Evolutionary conservation across 2,797 vertebrate species (phyloP), one percentile per base, ranked within the genome.

Genomic region (Crypturellus tataupa): DNA sequence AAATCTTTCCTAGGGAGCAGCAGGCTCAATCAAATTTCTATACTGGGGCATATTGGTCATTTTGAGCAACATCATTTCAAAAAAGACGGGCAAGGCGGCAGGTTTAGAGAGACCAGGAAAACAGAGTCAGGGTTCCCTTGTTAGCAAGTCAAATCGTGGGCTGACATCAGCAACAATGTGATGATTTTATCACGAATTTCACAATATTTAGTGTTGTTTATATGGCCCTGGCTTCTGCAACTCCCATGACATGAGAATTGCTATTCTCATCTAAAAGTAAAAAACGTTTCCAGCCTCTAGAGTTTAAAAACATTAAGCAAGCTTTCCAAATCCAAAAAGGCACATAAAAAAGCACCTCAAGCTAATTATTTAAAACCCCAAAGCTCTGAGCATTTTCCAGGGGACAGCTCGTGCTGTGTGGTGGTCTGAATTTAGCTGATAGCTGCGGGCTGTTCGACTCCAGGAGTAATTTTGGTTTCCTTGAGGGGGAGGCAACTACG

Each of bases 351-450:
- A 29, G 25, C 29, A 78, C 65, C 77, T 64, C 33, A 65, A 67
- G 87, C 62, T 92, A 49, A 64, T 90, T 85, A 81, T 89, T 89
- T 42, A 90, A 42, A 3, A 9, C 2, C 14, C 8, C 4, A 1
- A 39, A 76, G 59, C 24, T 55, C 72, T 63, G 63, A 63, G 35
- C 7, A 44, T 67, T 86, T 79, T 77, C 29, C 63, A 69, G 62
- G 63, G 87, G 84, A 64, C 33, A 78, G 39, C 21, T 78, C 58
- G 63, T 20, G 15, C 37, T 63, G 55, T 59, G 27, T 42, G 23
- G 14, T 89, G 85, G 80, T 62, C 85, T 94, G 95, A 93, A 29
- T 44, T 49, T 19, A 77, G 70, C 75, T 81, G 85, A 89, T 81
- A 93, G 80, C 80, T 73, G 69, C 59, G 68, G 70, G 40, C 65